These are phyloP conservation scores for Thunnus thynnus DNA, from an alignment of 2,113 vertebrate genomes.

Conservation along the genomic window DNA sequence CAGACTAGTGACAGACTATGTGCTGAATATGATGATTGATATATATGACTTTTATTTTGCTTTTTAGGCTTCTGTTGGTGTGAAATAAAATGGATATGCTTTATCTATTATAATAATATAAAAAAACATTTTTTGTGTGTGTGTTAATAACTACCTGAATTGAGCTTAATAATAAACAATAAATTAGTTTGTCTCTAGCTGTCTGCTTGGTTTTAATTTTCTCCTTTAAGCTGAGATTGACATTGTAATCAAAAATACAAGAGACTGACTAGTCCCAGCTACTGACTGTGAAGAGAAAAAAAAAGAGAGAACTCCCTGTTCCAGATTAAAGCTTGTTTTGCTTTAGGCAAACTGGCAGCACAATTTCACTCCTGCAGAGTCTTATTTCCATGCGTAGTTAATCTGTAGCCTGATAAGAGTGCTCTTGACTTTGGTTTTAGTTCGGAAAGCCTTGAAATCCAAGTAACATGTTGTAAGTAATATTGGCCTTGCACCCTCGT, in stretches of 20 bases:
- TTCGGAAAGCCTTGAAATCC: constrained; percentile 55
- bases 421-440: constrained; percentile 62
- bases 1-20: neutral
- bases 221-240: neutral
- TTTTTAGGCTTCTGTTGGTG: too few relatives aligned
- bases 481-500: neutral
- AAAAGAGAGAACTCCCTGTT: constrained; percentile 24
- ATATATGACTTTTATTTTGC: too few relatives aligned
- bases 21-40: neutral
- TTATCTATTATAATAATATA: too few relatives aligned
- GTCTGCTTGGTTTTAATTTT: neutral
- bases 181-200: neutral
- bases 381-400: constrained; percentile 44
- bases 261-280: neutral
- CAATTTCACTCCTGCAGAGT: constrained; percentile 37
- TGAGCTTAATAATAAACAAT: neutral
- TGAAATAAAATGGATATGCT: too few relatives aligned
- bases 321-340: constrained; percentile 38
- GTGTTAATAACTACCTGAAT: neutral
- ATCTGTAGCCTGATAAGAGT: constrained; percentile 50
- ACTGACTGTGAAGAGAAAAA: constrained; percentile 14
- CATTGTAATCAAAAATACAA: constrained; percentile 11
- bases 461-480: constrained; percentile 37
- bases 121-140: too few relatives aligned
- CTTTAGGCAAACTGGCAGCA: constrained; percentile 39